phyloP scores from a whole-genome alignment of 1,140 invertebrate species.

The Lanistes nyassanus region DNA sequence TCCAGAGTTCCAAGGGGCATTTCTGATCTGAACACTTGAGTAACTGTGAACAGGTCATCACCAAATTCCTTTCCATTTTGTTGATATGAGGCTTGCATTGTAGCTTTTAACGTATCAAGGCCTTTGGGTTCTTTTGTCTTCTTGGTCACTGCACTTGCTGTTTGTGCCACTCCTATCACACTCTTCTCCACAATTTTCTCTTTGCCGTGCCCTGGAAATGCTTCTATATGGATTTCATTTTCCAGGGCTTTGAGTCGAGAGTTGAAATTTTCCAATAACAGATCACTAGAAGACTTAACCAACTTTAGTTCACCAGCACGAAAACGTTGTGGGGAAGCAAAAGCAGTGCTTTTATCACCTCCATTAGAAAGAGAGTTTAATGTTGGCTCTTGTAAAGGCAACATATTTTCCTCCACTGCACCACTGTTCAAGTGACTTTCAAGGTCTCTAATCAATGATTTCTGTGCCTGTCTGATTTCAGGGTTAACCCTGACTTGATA shows the following conservation, averaged over 20 bases:
- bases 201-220: no score
- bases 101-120: no score
- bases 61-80: conserved; percentile 9
- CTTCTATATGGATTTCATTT: conserved; percentile 45
- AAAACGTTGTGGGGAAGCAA: conserved; percentile 3
- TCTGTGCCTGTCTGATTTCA: conserved; percentile 45
- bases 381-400: conserved; percentile 2
- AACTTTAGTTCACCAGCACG: neutral
- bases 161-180: no score
- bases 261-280: conserved; percentile 54
- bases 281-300: conserved; percentile 43
- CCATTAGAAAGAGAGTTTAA: conserved; percentile 18
- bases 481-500: conserved; percentile 43
- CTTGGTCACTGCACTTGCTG: no score
- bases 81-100: no score
- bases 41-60: conserved; percentile 16
- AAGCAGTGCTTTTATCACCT: conserved; percentile 21
- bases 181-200: no score
- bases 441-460: conserved; percentile 45
- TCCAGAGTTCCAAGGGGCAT: conserved; percentile 45
- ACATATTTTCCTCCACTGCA: conserved; percentile 21
- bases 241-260: conserved; percentile 45
- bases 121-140: no score
- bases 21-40: conserved; percentile 16
- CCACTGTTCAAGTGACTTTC: conserved; percentile 39